A percentile compares a stretch with the other conserved stretches of the same genome.
These are phyloP conservation scores for Grantiella picta DNA, from an alignment of 2,113 vertebrate genomes.

Conservation along the genomic window DNA sequence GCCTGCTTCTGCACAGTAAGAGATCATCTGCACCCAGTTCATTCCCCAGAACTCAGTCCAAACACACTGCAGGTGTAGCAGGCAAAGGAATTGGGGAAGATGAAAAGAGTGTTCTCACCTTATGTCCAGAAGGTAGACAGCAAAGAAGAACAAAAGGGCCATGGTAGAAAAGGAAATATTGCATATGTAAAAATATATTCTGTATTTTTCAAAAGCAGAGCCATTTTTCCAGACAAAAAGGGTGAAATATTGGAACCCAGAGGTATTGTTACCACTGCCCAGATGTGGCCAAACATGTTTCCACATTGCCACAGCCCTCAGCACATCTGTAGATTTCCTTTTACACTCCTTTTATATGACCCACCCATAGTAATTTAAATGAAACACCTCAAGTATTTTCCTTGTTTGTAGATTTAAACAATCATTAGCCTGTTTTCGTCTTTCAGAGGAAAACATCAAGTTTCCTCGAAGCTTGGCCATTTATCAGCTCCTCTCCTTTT, in stretches of 20 bases:
- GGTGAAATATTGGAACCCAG: background rate
- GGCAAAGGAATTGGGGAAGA: background rate
- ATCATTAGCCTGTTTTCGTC: background rate
- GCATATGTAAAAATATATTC: background rate
- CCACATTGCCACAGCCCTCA: fast-evolving
- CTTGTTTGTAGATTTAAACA: background rate
- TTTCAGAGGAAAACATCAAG: background rate
- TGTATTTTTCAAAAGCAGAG: background rate
- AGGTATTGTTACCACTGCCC: background rate
- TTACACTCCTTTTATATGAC: background rate
- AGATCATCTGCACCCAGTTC: background rate
- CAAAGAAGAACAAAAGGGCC: background rate
- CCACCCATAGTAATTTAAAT: background rate
- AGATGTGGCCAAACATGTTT: background rate
- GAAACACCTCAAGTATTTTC: background rate
- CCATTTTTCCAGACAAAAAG: background rate
- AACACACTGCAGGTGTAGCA: background rate
- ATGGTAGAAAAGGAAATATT: background rate
- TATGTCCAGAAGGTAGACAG: background rate
- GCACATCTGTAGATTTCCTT: background rate
- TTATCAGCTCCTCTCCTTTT: background rate
- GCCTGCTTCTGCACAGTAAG: background rate
- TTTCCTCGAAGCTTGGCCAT: background rate
- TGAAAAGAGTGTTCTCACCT: background rate
- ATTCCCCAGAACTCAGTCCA: background rate